Conservation (phyloP, 2,113 vertebrate species). For the Atlantisia rogersi region DNA sequence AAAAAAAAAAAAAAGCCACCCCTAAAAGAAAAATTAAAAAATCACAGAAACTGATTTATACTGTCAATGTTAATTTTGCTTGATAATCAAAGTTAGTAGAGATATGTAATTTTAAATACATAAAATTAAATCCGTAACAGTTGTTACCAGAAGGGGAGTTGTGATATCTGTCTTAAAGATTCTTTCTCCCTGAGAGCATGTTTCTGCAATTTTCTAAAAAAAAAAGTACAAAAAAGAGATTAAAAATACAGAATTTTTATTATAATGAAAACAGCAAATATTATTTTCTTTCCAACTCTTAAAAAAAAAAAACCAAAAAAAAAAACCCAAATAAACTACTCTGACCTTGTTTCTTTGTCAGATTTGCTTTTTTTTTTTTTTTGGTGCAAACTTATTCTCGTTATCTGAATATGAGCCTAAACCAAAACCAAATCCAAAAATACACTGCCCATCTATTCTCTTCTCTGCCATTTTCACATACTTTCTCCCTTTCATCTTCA, state of each 20-base stretch:
- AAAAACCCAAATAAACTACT: not conserved
- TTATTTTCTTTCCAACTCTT: not conserved
- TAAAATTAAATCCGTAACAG: not conserved
- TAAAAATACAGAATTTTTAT: not conserved
- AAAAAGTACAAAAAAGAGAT: not conserved
- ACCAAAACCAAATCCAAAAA: not conserved
- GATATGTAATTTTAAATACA: not conserved
- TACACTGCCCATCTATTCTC: not conserved
- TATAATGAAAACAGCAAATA: not conserved
- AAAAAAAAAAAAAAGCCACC: not conserved
- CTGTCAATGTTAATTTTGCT: not conserved
- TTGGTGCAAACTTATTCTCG: fast-evolving
- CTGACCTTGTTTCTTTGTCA: not conserved
- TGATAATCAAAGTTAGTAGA: not conserved
- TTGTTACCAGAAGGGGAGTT: not conserved
- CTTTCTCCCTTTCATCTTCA: not conserved
- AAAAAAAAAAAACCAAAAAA: no score
- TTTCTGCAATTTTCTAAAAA: not conserved
- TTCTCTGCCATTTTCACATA: not conserved
- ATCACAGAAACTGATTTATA: not conserved
- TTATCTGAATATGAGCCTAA: not conserved
- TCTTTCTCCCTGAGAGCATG: not conserved
- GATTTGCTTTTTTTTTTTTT: not conserved
- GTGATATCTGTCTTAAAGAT: not conserved
- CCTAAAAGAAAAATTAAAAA: no score